phyloP scores from a whole-genome alignment of 2,113 vertebrate genomes.

The Tupaia tana region DNA sequence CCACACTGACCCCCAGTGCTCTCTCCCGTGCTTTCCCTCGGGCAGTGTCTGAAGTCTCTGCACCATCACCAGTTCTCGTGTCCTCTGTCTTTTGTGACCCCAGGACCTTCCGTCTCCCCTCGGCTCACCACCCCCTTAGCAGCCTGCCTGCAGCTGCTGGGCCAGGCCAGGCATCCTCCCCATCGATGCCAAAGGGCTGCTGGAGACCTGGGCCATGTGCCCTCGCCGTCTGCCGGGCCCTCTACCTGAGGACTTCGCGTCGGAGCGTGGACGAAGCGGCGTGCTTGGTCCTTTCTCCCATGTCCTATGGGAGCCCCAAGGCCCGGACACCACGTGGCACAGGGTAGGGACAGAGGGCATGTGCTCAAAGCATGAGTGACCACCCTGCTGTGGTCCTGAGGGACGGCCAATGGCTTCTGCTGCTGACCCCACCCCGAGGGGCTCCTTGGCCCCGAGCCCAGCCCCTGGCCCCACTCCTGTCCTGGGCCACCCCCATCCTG shows the following conservation, averaged over 20 bases:
- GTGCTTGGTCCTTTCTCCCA: fast-evolving
- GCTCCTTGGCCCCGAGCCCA: fast-evolving
- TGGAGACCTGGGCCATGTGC: background rate
- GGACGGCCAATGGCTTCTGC: fast-evolving
- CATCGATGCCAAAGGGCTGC: background rate
- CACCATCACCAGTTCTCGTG: background rate
- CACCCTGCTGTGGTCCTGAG: fast-evolving
- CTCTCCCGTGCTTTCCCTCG: too few relatives aligned
- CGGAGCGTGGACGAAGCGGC: fast-evolving
- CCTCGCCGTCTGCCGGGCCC: background rate
- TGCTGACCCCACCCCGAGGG: background rate
- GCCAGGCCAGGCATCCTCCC: too few relatives aligned
- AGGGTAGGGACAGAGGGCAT: fast-evolving
- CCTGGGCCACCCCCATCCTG: fast-evolving
- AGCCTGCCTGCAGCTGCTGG: background rate
- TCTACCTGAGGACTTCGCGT: fast-evolving
- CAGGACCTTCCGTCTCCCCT: background rate
- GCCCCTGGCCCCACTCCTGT: fast-evolving
- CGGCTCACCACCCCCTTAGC: background rate
- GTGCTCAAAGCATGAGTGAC: fast-evolving
- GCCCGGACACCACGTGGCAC: fast-evolving
- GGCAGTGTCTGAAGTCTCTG: too few relatives aligned
- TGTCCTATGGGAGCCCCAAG: background rate
- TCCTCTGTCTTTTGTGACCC: background rate
- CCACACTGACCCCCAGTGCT: background rate